Percentiles rank a stretch among this genome's conserved stretches.
Conservation (phyloP, 2,888 invertebrate genomes). For the Pseudeuparius sepicola region DNA sequence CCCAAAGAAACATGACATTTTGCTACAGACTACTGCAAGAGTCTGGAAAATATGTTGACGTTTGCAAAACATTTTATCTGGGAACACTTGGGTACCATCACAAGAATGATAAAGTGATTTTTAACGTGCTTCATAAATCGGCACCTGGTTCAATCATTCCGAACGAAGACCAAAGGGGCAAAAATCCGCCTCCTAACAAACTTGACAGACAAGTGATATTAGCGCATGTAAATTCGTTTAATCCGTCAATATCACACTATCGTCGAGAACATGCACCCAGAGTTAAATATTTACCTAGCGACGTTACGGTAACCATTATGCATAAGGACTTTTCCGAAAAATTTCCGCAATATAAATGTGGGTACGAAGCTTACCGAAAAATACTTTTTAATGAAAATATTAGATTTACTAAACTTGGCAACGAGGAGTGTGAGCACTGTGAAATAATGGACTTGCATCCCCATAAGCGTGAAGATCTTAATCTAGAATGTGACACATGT, state of each 20-base stretch:
- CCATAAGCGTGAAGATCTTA: conserved; percentile 9
- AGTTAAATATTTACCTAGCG: conserved; percentile 13
- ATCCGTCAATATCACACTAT: conserved; percentile 12
- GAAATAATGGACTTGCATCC: conserved; percentile 15
- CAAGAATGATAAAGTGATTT: conserved; percentile 13
- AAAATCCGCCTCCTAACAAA: conserved; percentile 12
- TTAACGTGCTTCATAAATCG: conserved; percentile 11
- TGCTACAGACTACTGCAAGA: conserved; percentile 12
- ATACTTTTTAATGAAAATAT: conserved; percentile 19
- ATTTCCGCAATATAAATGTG: conserved; percentile 16
- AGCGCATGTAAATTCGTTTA: conserved; percentile 12
- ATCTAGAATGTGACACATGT: conserved; percentile 11
- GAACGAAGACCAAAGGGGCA: conserved; percentile 10
- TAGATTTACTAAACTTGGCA: conserved; percentile 21
- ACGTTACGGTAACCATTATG: conserved; percentile 15
- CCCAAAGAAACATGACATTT: conserved; percentile 15
- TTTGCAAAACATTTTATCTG: conserved; percentile 14
- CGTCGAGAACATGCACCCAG: conserved; percentile 14
- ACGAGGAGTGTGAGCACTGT: too few relatives aligned
- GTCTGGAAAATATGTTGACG: conserved; percentile 8
- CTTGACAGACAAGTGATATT: conserved; percentile 11
- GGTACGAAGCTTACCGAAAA: conserved; percentile 18
- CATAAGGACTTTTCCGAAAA: conserved; percentile 17
- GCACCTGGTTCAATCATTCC: conserved; percentile 7
- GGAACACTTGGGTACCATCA: conserved; percentile 13